These are phyloP conservation scores for Archips xylosteana DNA, from an alignment of 2,888 invertebrate genomes.

Conservation along the genomic window DNA sequence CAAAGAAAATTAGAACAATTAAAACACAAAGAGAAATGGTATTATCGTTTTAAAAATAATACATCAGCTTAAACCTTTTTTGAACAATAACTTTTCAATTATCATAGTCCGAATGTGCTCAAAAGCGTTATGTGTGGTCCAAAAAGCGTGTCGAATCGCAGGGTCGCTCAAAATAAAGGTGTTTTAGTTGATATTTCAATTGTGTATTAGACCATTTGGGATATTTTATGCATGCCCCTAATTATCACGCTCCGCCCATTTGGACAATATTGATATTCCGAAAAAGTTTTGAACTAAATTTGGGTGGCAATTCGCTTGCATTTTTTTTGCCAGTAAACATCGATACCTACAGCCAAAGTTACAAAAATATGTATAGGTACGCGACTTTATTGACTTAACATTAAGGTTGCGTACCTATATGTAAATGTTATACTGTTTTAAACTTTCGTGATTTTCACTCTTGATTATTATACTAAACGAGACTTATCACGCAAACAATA, in stretches of 20 bases:
- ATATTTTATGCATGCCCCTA: conserved; percentile 42
- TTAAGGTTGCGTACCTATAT: too few relatives aligned
- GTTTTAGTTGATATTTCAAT: conserved; percentile 55
- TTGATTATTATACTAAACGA: too few relatives aligned
- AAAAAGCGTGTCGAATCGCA: conserved; percentile 56
- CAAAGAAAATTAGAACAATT: too few relatives aligned
- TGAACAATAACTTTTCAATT: neutral
- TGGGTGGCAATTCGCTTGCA: neutral
- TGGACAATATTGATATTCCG: conserved; percentile 4
- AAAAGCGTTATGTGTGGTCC: conserved; percentile 59
- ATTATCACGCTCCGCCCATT: conserved; percentile 36
- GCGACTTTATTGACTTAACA: too few relatives aligned
- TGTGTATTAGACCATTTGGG: conserved; percentile 46
- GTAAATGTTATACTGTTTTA: too few relatives aligned
- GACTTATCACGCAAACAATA: neutral
- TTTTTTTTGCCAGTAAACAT: neutral
- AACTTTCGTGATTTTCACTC: too few relatives aligned
- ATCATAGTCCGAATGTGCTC: conserved; percentile 46
- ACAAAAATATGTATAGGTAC: too few relatives aligned
- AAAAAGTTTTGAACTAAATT: conserved; percentile 14
- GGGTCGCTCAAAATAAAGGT: conserved; percentile 54
- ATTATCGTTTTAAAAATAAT: too few relatives aligned
- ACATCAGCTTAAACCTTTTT: too few relatives aligned
- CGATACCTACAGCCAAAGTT: too few relatives aligned
- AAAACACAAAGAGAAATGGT: too few relatives aligned